These are phyloP conservation scores for Morpho achilles DNA, from an alignment of 2,888 invertebrate species.

Conservation along the genomic window DNA sequence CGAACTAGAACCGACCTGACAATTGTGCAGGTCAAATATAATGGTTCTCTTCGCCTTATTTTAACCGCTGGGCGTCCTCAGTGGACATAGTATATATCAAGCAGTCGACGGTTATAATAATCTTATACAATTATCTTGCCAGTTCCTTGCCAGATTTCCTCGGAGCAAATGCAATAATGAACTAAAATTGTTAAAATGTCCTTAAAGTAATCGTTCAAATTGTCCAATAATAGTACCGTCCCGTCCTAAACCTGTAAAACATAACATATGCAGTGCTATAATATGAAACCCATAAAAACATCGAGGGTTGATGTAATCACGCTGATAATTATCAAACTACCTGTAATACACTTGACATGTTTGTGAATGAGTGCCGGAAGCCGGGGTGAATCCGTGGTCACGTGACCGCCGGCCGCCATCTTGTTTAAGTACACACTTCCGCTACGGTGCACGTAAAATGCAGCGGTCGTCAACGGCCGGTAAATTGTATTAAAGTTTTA, in stretches of 20 bases:
- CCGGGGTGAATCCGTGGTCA: conserved; percentile 73
- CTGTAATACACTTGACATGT: conserved; percentile 71
- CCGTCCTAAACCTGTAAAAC: conserved; percentile 33
- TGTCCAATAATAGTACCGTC: background rate
- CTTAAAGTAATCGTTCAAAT: too few relatives aligned
- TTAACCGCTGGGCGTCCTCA: too few relatives aligned
- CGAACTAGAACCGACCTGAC: too few relatives aligned
- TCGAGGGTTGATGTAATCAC: conserved; percentile 51
- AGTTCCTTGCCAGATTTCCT: too few relatives aligned
- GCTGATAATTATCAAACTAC: conserved; percentile 68
- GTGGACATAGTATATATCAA: too few relatives aligned
- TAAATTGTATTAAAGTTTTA: conserved; percentile 39
- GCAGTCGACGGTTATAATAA: too few relatives aligned
- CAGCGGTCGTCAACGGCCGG: conserved; percentile 54
- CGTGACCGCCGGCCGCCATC: conserved; percentile 70
- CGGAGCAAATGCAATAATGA: too few relatives aligned
- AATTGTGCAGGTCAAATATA: too few relatives aligned
- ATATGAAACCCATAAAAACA: conserved; percentile 48
- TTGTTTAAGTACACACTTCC: conserved; percentile 73
- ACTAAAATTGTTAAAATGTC: too few relatives aligned
- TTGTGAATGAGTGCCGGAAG: conserved; percentile 64
- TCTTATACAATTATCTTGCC: too few relatives aligned
- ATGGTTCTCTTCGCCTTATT: too few relatives aligned
- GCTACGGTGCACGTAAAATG: conserved; percentile 45
- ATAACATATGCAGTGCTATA: conserved; percentile 62